Conservation (phyloP, 2,113 vertebrate genomes). For the Esox niger region DNA sequence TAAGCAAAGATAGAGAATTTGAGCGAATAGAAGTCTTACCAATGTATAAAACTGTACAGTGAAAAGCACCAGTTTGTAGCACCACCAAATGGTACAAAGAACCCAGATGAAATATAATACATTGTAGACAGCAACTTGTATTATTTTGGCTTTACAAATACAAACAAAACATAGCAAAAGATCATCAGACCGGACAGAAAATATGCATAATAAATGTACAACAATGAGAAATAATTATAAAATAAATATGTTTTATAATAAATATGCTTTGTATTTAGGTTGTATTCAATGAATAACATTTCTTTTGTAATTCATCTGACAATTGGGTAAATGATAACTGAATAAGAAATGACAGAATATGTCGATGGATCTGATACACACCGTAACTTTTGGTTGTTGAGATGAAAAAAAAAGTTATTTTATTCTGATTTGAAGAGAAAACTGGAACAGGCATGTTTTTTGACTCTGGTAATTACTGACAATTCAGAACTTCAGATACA, state of each 20-base stretch:
- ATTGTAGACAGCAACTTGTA: constrained; percentile 29
- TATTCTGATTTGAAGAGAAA: too few relatives aligned
- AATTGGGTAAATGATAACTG: too few relatives aligned
- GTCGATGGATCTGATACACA: too few relatives aligned
- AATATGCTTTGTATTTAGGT: not conserved
- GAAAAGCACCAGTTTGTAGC: constrained; percentile 42
- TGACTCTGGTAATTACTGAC: too few relatives aligned
- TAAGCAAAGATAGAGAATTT: constrained; percentile 49
- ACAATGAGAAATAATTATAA: not conserved
- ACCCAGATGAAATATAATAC: constrained; percentile 36
- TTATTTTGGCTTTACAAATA: constrained; percentile 66
- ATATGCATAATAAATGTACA: constrained; percentile 14
- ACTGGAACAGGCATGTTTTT: too few relatives aligned
- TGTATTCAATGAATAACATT: too few relatives aligned
- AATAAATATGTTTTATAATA: too few relatives aligned
- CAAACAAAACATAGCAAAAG: constrained; percentile 24
- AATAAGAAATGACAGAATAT: too few relatives aligned
- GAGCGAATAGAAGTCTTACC: constrained; percentile 60
- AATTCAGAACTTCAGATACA: too few relatives aligned
- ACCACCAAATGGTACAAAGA: not conserved
- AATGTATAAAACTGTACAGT: constrained; percentile 45
- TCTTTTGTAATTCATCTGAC: too few relatives aligned
- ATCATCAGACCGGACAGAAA: constrained; percentile 27
- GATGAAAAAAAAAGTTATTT: too few relatives aligned
- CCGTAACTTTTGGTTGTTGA: too few relatives aligned